These are phyloP conservation scores for Carcinoscorpius rotundicauda DNA, from an alignment of 1,140 invertebrate species.

Conservation along the genomic window DNA sequence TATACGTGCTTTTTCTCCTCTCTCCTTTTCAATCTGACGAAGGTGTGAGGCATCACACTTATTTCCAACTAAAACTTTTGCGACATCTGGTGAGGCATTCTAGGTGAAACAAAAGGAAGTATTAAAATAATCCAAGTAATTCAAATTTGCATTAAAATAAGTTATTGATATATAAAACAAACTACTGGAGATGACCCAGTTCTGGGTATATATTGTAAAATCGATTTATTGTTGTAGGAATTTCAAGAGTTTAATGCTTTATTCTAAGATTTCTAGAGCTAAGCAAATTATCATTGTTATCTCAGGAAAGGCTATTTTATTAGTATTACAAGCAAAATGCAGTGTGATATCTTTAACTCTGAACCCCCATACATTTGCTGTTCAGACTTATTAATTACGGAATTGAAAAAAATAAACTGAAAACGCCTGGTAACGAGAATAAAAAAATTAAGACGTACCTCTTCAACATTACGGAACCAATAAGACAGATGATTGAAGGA, in stretches of 20 bases:
- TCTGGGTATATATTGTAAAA: not conserved
- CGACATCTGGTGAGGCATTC: slow-evolving; percentile 73
- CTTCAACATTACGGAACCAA: slow-evolving; percentile 75
- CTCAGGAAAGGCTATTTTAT: not conserved
- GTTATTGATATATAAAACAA: not conserved
- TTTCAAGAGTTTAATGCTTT: not conserved
- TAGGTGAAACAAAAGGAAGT: slow-evolving; percentile 29
- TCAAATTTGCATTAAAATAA: not conserved
- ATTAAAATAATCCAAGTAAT: too few relatives aligned
- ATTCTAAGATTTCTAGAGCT: not conserved
- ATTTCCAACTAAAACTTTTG: slow-evolving; percentile 69
- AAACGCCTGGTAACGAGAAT: not conserved
- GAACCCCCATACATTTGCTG: not conserved
- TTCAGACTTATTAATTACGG: too few relatives aligned
- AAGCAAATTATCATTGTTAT: too few relatives aligned
- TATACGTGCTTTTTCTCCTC: slow-evolving; percentile 55
- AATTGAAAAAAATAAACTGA: too few relatives aligned
- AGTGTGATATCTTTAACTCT: not conserved
- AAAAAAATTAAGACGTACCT: slow-evolving; percentile 38
- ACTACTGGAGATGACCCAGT: not conserved
- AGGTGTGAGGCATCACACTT: slow-evolving; percentile 64
- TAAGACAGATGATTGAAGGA: slow-evolving; percentile 75
- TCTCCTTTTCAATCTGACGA: slow-evolving; percentile 57
- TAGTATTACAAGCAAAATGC: not conserved
- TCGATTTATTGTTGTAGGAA: not conserved